These are phyloP conservation scores for Pomatostomus ruficeps DNA, from an alignment of 2,113 vertebrate genomes.

Conservation along the genomic window DNA sequence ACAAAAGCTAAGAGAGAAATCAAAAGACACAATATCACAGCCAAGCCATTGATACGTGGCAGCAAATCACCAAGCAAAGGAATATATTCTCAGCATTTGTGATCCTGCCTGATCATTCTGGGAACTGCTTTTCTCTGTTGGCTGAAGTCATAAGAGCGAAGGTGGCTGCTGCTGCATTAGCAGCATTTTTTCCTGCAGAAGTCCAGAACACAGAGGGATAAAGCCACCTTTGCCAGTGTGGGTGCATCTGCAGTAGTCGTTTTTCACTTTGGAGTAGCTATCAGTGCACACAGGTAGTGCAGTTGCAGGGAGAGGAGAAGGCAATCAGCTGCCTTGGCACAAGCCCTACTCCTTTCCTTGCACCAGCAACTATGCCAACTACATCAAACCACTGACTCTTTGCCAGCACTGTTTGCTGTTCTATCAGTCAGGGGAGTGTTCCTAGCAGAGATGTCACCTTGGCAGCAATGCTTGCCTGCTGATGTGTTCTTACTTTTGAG, in stretches of 20 bases:
- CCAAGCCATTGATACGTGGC: not conserved
- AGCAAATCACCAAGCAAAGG: not conserved
- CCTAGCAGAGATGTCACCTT: not conserved
- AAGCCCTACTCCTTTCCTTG: not conserved
- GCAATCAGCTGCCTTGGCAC: not conserved
- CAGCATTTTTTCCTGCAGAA: not conserved
- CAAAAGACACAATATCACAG: not conserved
- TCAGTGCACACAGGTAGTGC: not conserved
- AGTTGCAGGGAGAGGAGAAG: not conserved
- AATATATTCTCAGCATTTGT: not conserved
- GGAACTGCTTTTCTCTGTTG: not conserved
- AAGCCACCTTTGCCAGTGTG: not conserved
- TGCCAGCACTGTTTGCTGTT: not conserved
- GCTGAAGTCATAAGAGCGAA: not conserved
- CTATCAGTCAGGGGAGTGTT: not conserved
- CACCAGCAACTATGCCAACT: not conserved
- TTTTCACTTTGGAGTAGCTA: not conserved
- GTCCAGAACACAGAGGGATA: not conserved
- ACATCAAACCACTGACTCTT: not conserved
- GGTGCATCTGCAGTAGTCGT: rapidly evolving
- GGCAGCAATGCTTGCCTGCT: not conserved
- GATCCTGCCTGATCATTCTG: not conserved
- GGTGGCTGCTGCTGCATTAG: not conserved
- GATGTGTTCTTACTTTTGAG: not conserved
- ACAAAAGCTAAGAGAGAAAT: not conserved